A percentile compares a stretch with the other conserved stretches of the same genome.
Conservation (phyloP, 2,888 invertebrate genomes). For the Dromius quadrimaculatus region DNA sequence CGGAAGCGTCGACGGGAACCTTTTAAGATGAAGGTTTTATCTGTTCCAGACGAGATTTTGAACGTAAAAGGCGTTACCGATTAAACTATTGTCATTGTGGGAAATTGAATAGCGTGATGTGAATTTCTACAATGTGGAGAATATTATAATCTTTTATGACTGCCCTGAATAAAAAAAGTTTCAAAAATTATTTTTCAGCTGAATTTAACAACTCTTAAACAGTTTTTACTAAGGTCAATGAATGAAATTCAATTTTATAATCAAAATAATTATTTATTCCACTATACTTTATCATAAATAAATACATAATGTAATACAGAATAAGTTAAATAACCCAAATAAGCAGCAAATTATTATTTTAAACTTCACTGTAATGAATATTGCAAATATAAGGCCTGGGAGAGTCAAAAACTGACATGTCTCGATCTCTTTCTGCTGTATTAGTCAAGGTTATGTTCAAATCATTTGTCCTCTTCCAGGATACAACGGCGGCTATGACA, state of each 20-base stretch:
- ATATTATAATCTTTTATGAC: no score
- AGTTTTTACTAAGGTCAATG: no score
- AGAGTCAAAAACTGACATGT: slow-evolving; percentile 40
- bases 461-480: not conserved
- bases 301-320: not conserved
- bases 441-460: slow-evolving; percentile 6
- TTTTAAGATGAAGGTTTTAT: slow-evolving; percentile 27
- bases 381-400: slow-evolving; percentile 32
- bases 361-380: slow-evolving; percentile 40
- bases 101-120: not conserved
- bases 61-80: slow-evolving; percentile 5
- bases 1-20: slow-evolving; percentile 36
- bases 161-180: not conserved
- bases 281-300: not conserved
- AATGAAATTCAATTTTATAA: no score
- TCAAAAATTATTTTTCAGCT: no score
- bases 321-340: not conserved
- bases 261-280: not conserved
- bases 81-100: slow-evolving; percentile 9
- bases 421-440: not conserved
- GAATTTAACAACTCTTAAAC: no score
- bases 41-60: not conserved
- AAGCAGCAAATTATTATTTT: not conserved
- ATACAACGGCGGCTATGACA: not conserved
- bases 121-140: not conserved